phyloP scores from a whole-genome alignment of 2,888 invertebrate genomes.

The Iselma pallidipennis region DNA sequence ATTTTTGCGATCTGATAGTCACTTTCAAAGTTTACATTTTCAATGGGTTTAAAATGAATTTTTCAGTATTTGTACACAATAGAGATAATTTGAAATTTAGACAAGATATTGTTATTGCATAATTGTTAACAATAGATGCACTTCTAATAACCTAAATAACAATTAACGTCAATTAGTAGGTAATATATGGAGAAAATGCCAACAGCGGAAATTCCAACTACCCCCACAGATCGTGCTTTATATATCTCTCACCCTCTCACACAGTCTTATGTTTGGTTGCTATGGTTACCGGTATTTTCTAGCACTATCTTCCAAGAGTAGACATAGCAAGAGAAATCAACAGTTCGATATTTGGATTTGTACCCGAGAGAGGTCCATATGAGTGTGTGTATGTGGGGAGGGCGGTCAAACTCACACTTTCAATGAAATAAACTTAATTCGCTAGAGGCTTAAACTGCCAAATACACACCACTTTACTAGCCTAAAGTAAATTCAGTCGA shows the following conservation, averaged over 20 bases:
- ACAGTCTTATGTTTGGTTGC: conserved; percentile 9
- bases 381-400: too few relatives aligned
- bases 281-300: conserved; percentile 18
- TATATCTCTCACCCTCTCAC: conserved; percentile 10
- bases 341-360: conserved; percentile 32
- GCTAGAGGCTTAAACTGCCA: conserved; percentile 4
- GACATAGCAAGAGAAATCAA: conserved; percentile 27
- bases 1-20: background rate
- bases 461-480: background rate
- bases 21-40: background rate
- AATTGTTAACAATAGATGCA: background rate
- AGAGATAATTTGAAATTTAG: background rate
- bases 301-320: conserved; percentile 20
- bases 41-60: conserved; percentile 4
- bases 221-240: conserved; percentile 16
- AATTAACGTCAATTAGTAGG: conserved; percentile 21
- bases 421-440: conserved; percentile 15
- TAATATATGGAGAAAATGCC: conserved; percentile 15
- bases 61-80: background rate
- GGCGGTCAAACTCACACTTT: conserved; percentile 18
- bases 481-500: conserved; percentile 7
- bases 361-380: conserved; percentile 19
- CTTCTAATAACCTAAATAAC: background rate
- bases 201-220: conserved; percentile 9
- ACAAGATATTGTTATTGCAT: background rate